phyloP scores from a whole-genome alignment of 2,888 invertebrate species.

The Amphimallon solstitiale region DNA sequence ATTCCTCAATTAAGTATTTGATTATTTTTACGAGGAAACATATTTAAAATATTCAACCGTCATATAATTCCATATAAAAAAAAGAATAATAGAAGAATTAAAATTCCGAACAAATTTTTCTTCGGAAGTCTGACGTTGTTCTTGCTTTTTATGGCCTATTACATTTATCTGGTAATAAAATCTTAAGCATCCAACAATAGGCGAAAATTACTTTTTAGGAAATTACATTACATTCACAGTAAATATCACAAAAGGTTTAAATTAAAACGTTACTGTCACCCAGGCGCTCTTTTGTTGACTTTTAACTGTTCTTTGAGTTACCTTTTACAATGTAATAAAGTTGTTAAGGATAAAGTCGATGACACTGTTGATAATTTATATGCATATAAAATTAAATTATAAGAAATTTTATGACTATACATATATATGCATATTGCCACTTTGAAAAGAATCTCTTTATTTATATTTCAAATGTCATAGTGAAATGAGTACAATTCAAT shows the following conservation, averaged over 20 bases:
- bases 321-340: slow-evolving; percentile 28
- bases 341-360: slow-evolving; percentile 21
- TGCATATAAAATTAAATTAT: not conserved
- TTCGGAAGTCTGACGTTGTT: not conserved
- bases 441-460: too few species aligned
- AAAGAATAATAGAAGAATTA: not conserved
- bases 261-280: slow-evolving; percentile 31
- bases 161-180: slow-evolving; percentile 30
- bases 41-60: not conserved
- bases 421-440: not conserved
- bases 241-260: slow-evolving; percentile 20
- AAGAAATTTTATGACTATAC: too few species aligned
- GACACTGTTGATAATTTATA: not conserved
- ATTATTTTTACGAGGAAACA: not conserved
- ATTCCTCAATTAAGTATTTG: not conserved
- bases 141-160: slow-evolving; percentile 13
- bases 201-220: slow-evolving; percentile 26
- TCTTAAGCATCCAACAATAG: slow-evolving; percentile 29
- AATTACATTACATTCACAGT: slow-evolving; percentile 15
- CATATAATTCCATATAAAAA: not conserved
- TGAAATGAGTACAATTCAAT: too few species aligned
- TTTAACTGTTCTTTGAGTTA: slow-evolving; percentile 20
- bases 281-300: slow-evolving; percentile 23
- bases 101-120: not conserved
- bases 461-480: too few species aligned